Evolutionary conservation across 1,140 invertebrate species (phyloP).

Genomic region (Plutomurus gul): DNA sequence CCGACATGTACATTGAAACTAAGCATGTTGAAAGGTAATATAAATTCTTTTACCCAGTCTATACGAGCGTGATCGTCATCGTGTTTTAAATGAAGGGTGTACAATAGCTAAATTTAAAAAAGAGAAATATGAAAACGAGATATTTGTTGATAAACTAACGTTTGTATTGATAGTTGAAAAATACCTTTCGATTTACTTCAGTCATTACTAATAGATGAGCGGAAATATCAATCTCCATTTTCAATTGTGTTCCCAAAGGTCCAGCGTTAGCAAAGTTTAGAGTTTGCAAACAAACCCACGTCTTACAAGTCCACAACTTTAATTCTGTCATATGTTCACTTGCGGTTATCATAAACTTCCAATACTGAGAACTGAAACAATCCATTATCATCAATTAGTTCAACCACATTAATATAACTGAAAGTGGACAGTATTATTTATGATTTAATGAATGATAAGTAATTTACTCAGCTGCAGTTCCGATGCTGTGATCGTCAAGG

Average conservation of each 20-base stretch:
- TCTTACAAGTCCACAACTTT: slow-evolving; percentile 92
- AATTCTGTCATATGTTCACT: slow-evolving; percentile 86
- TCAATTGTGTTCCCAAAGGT: slow-evolving; percentile 62
- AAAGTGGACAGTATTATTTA: no score
- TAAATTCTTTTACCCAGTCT: slow-evolving; percentile 52
- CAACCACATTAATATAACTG: not conserved
- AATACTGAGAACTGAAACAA: slow-evolving; percentile 74
- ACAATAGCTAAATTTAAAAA: slow-evolving; percentile 41
- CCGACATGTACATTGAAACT: slow-evolving; percentile 50
- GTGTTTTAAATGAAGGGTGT: slow-evolving; percentile 49
- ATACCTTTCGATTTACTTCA: slow-evolving; percentile 72
- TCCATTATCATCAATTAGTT: not conserved
- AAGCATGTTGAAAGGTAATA: slow-evolving; percentile 48
- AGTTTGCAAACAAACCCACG: slow-evolving; percentile 89
- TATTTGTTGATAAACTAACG: not conserved
- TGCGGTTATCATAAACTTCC: slow-evolving; percentile 92
- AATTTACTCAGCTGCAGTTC: slow-evolving; percentile 76
- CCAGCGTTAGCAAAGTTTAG: slow-evolving; percentile 70
- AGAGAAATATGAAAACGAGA: not conserved
- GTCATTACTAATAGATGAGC: slow-evolving; percentile 82
- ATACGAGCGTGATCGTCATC: slow-evolving; percentile 50
- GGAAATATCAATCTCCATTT: slow-evolving; percentile 79
- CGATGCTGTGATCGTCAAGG: slow-evolving; percentile 85
- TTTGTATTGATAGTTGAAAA: not conserved
- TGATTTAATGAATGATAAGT: slow-evolving; percentile 27